phyloP scores from a whole-genome alignment of 2,113 vertebrate genomes.

The Melanotaenia duboulayi region DNA sequence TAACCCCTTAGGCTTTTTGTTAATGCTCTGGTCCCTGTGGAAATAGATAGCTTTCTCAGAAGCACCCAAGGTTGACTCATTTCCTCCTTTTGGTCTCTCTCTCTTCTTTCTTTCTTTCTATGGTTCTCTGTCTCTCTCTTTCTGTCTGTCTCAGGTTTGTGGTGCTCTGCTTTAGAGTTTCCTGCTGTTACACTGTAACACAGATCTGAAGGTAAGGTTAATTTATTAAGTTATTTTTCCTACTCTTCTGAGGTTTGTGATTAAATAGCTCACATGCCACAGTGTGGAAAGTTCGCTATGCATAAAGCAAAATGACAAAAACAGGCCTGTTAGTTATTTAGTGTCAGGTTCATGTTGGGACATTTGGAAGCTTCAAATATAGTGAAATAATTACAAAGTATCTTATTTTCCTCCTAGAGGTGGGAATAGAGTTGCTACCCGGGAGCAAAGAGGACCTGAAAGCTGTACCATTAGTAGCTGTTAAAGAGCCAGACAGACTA shows the following conservation, averaged over 20 bases:
- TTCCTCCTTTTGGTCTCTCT: slow-evolving; percentile 63
- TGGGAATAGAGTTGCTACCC: slow-evolving; percentile 24
- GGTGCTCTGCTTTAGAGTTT: slow-evolving; percentile 74
- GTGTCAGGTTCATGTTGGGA: slow-evolving; percentile 13
- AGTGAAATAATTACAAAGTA: slow-evolving; percentile 35
- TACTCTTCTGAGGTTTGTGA: neutral
- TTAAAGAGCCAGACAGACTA: neutral
- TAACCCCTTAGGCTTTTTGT: slow-evolving; percentile 35
- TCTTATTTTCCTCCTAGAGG: slow-evolving; percentile 7
- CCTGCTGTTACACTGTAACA: slow-evolving; percentile 79
- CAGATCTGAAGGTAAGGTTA: slow-evolving; percentile 77
- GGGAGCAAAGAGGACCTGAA: slow-evolving; percentile 3
- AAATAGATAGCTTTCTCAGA: slow-evolving; percentile 65
- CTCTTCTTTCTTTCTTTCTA: slow-evolving; percentile 39
- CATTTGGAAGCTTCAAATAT: slow-evolving; percentile 17
- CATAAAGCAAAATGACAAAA: slow-evolving; percentile 4
- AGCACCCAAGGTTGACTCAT: slow-evolving; percentile 61
- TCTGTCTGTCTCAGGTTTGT: slow-evolving; percentile 67
- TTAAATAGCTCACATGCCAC: neutral
- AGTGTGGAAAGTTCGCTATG: neutral
- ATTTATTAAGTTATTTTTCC: slow-evolving; percentile 15
- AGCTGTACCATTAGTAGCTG: slow-evolving; percentile 4
- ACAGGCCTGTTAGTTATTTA: neutral
- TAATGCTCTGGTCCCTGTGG: slow-evolving; percentile 40
- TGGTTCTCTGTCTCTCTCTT: slow-evolving; percentile 18